Evolutionary conservation across 2,888 invertebrate species (phyloP).

Genomic region (Operophtera brumata): DNA sequence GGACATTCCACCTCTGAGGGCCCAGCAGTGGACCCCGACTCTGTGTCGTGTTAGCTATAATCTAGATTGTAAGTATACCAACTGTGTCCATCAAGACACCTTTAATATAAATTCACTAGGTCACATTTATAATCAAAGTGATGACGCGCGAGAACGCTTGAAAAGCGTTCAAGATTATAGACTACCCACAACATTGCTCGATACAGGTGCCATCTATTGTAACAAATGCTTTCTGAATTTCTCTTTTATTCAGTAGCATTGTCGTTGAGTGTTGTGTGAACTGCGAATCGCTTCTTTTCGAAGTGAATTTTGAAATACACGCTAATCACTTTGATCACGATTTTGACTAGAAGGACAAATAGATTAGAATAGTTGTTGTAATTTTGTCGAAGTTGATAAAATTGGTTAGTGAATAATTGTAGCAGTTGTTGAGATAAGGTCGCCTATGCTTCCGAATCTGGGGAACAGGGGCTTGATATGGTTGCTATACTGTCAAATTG

Average conservation of each 20-base stretch:
- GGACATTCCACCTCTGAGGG: slow-evolving; percentile 5
- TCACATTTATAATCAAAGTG: slow-evolving; percentile 69
- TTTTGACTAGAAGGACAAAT: slow-evolving; percentile 45
- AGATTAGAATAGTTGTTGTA: slow-evolving; percentile 20
- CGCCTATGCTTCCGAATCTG: slow-evolving; percentile 43
- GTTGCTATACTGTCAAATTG: slow-evolving; percentile 2
- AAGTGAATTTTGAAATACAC: slow-evolving; percentile 2
- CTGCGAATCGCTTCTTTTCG: slow-evolving; percentile 2
- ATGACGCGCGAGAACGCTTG: slow-evolving; percentile 41
- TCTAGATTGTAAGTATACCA: slow-evolving; percentile 66
- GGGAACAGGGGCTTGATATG: slow-evolving; percentile 18
- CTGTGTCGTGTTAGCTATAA: slow-evolving; percentile 54
- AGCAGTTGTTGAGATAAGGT: slow-evolving; percentile 22
- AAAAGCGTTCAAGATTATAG: slow-evolving; percentile 37
- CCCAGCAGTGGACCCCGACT: slow-evolving; percentile 30
- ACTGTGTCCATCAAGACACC: slow-evolving; percentile 48
- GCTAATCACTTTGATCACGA: slow-evolving; percentile 59
- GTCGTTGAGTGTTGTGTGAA: slow-evolving; percentile 12
- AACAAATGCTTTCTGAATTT: slow-evolving; percentile 50
- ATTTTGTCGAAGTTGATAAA: slow-evolving; percentile 32
- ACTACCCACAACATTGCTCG: slow-evolving; percentile 73
- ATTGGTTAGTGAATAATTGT: slow-evolving; percentile 43
- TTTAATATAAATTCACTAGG: slow-evolving; percentile 28
- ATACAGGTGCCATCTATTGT: slow-evolving; percentile 56
- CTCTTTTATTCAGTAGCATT: slow-evolving; percentile 28